These are phyloP conservation scores for Orthonyx spaldingii DNA, from an alignment of 2,113 vertebrate species.

Conservation along the genomic window DNA sequence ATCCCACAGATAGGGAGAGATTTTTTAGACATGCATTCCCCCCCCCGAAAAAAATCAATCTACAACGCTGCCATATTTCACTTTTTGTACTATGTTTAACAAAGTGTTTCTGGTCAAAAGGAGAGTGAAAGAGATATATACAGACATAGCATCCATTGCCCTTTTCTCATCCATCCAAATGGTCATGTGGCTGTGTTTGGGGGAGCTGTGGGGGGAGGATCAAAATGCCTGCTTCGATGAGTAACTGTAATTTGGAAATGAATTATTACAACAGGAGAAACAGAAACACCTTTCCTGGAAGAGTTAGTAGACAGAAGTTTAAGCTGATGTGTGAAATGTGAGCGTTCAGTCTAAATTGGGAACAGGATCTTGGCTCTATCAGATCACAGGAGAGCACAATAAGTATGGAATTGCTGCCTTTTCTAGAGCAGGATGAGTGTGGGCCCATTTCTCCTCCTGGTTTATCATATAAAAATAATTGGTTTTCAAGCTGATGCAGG, in stretches of 20 bases:
- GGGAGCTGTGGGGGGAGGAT: not conserved
- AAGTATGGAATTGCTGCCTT: not conserved
- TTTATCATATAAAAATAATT: not conserved
- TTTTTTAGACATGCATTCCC: not conserved
- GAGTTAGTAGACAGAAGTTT: not conserved
- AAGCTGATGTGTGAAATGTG: not conserved
- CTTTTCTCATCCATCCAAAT: not conserved
- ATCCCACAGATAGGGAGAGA: no score
- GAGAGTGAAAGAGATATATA: not conserved
- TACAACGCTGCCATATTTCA: not conserved
- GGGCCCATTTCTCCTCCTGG: not conserved
- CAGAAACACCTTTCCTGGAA: not conserved
- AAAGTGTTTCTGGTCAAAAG: not conserved
- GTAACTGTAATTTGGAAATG: not conserved
- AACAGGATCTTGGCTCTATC: not conserved
- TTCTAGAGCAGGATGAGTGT: not conserved
- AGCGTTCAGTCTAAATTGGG: not conserved
- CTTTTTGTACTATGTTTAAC: not conserved
- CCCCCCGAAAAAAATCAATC: rapidly evolving
- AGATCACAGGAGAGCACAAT: not conserved
- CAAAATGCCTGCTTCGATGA: not conserved
- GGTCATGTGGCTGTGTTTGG: not conserved
- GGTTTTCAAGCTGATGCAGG: not conserved
- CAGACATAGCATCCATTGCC: not conserved
- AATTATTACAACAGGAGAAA: not conserved